phyloP scores from a whole-genome alignment of 2,888 invertebrate genomes.

The Platypus cylindrus region DNA sequence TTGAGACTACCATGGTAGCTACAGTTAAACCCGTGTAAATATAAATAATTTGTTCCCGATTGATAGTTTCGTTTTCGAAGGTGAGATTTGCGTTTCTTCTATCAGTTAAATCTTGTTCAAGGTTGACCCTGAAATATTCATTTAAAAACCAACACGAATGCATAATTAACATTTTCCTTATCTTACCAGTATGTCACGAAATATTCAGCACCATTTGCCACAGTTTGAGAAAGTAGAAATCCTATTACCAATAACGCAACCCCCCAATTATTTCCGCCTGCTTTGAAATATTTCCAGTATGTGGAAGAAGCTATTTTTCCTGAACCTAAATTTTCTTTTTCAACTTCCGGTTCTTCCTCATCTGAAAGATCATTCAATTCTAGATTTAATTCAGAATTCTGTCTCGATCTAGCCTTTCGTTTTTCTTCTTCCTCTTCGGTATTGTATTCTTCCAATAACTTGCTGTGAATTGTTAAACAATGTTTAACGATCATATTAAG shows the following conservation, averaged over 20 bases:
- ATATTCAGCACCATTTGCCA: slow-evolving; percentile 54
- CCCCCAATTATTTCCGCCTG: slow-evolving; percentile 39
- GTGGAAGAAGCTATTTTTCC: slow-evolving; percentile 27
- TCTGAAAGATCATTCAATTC: slow-evolving; percentile 23
- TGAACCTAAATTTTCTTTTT: slow-evolving; percentile 27
- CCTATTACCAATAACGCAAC: slow-evolving; percentile 35
- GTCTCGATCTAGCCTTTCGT: slow-evolving; percentile 26
- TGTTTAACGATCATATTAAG: background rate
- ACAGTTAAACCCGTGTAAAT: slow-evolving; percentile 36
- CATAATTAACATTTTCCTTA: no score
- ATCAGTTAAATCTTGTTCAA: slow-evolving; percentile 27
- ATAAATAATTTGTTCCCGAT: slow-evolving; percentile 31
- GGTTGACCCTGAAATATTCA: slow-evolving; percentile 26
- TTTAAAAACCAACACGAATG: background rate
- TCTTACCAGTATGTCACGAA: slow-evolving; percentile 57
- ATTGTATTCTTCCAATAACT: slow-evolving; percentile 33
- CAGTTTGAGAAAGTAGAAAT: slow-evolving; percentile 43
- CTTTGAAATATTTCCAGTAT: slow-evolving; percentile 39
- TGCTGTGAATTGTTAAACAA: slow-evolving; percentile 24
- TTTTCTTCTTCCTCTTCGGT: slow-evolving; percentile 26
- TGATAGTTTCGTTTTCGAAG: slow-evolving; percentile 17
- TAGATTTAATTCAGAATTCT: slow-evolving; percentile 28
- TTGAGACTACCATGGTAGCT: slow-evolving; percentile 32
- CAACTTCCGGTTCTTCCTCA: slow-evolving; percentile 23
- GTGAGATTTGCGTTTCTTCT: slow-evolving; percentile 15